Percentiles rank a stretch among this genome's conserved stretches.
Conservation (phyloP, 2,888 invertebrate species). For the Agrochola circellaris region DNA sequence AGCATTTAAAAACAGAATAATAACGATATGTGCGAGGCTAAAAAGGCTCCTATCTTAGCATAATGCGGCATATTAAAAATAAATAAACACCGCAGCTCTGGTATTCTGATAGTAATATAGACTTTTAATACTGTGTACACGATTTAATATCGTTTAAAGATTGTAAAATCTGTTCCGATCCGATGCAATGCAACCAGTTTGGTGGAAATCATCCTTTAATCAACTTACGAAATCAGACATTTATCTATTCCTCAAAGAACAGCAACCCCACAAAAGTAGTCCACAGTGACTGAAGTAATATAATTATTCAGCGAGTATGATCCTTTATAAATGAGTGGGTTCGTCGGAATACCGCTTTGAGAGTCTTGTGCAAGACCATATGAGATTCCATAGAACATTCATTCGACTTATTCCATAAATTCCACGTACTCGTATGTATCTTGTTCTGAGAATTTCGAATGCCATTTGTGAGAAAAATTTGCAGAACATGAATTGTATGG, state of each 20-base stretch:
- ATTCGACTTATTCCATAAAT: constrained; percentile 39
- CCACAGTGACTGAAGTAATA: constrained; percentile 18
- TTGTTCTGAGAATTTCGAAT: constrained; percentile 12
- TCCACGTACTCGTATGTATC: constrained; percentile 12
- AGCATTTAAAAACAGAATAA: too few relatives aligned
- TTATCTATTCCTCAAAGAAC: neutral
- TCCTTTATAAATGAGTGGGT: constrained; percentile 53
- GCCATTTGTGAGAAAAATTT: neutral
- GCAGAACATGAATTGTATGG: neutral
- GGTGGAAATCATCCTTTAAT: too few relatives aligned
- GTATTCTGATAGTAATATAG: too few relatives aligned
- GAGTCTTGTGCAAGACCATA: constrained; percentile 31
- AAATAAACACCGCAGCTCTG: too few relatives aligned
- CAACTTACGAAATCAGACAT: neutral
- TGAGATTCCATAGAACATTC: constrained; percentile 50
- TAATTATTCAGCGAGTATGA: constrained; percentile 49
- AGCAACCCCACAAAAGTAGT: neutral
- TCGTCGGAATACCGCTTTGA: constrained; percentile 40
- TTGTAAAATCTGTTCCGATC: too few relatives aligned
- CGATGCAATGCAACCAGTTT: too few relatives aligned
- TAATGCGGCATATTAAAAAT: too few relatives aligned
- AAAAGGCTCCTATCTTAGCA: too few relatives aligned
- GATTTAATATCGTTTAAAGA: too few relatives aligned
- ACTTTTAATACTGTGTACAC: too few relatives aligned
- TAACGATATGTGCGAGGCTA: too few relatives aligned